phyloP scores from a whole-genome alignment of 2,113 vertebrate genomes.

The Hippolais icterina region DNA sequence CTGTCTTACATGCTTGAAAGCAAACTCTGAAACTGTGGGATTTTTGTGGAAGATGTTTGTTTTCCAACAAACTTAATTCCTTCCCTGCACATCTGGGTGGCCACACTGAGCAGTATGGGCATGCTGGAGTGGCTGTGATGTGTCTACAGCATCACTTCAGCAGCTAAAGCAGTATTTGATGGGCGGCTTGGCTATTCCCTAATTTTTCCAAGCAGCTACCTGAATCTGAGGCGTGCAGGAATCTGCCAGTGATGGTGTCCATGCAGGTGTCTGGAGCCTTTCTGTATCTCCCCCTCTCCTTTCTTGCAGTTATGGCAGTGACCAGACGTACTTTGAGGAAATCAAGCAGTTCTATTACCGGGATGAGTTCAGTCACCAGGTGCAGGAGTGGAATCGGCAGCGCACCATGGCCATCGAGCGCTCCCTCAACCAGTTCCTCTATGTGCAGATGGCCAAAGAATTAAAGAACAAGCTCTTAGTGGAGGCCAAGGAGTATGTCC shows the following conservation, averaged over 20 bases:
- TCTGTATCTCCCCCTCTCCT: background rate
- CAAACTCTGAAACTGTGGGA: background rate
- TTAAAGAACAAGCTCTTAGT: slow-evolving; percentile 93
- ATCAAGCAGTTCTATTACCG: slow-evolving; percentile 99
- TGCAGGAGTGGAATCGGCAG: slow-evolving; percentile 98
- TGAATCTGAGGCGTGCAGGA: background rate
- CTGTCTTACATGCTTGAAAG: background rate
- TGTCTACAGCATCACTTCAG: background rate
- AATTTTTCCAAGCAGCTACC: background rate
- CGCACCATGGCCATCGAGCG: slow-evolving; percentile 93
- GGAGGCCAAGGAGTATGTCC: slow-evolving; percentile 94
- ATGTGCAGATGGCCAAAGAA: slow-evolving; percentile 97
- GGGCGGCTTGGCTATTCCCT: background rate
- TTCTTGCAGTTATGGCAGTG: slow-evolving; percentile 83
- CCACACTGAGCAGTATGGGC: background rate
- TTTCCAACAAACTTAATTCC: background rate
- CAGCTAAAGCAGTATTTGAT: background rate
- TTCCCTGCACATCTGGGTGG: background rate
- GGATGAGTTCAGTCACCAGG: slow-evolving; percentile 99
- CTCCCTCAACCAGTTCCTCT: slow-evolving; percentile 92
- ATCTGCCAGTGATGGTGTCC: background rate
- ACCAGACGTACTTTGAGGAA: slow-evolving; percentile 97
- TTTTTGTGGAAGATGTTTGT: background rate
- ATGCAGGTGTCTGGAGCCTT: background rate
- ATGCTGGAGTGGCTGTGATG: background rate